These are phyloP conservation scores for Chelmon rostratus DNA, from an alignment of 2,797 vertebrate species.

Conservation along the genomic window DNA sequence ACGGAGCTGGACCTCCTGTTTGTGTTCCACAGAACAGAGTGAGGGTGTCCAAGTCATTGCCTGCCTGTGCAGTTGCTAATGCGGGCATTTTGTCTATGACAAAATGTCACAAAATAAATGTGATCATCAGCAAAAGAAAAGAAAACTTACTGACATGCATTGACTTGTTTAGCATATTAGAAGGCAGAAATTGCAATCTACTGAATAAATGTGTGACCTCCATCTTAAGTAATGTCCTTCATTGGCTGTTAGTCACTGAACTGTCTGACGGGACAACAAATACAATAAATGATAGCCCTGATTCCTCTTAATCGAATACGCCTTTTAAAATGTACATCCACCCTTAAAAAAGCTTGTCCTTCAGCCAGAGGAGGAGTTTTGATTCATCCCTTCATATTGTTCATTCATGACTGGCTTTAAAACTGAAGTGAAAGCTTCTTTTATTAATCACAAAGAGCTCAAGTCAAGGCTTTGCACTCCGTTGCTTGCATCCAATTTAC, in stretches of 20 bases:
- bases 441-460: slow-evolving; percentile 83
- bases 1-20: slow-evolving; percentile 82
- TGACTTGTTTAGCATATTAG: slow-evolving; percentile 71
- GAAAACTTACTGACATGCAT: slow-evolving; percentile 74
- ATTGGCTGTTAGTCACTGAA: slow-evolving; percentile 70
- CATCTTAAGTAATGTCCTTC: slow-evolving; percentile 69
- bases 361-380: slow-evolving; percentile 77
- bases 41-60: slow-evolving; percentile 84
- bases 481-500: slow-evolving; percentile 86
- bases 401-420: slow-evolving; percentile 81
- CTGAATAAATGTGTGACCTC: slow-evolving; percentile 65
- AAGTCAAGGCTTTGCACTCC: slow-evolving; percentile 84
- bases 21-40: slow-evolving; percentile 81
- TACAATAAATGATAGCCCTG: slow-evolving; percentile 74
- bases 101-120: slow-evolving; percentile 73
- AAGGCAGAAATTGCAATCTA: slow-evolving; percentile 68
- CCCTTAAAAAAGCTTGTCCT: slow-evolving; percentile 77
- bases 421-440: slow-evolving; percentile 83
- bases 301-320: slow-evolving; percentile 73
- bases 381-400: slow-evolving; percentile 75
- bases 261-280: slow-evolving; percentile 75
- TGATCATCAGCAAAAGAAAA: slow-evolving; percentile 80
- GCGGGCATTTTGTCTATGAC: slow-evolving; percentile 79
- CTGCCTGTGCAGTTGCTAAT: slow-evolving; percentile 79
- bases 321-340: slow-evolving; percentile 69